Conservation (phyloP, 2,888 invertebrate species). For the Julus scandinavius region DNA sequence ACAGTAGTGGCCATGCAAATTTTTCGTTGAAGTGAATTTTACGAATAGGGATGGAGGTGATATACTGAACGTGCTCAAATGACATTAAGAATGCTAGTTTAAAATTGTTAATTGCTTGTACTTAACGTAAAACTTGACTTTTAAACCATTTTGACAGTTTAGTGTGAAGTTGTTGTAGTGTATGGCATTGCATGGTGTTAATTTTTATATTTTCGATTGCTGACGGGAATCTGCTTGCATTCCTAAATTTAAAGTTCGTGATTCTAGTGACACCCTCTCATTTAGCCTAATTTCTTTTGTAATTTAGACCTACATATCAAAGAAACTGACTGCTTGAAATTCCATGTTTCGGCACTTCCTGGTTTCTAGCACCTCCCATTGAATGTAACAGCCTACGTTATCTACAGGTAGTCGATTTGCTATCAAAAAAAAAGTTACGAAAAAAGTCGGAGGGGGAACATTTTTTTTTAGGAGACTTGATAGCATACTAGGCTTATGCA, state of each 20-base stretch:
- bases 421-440: not conserved
- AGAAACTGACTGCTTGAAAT: not conserved
- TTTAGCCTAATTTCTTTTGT: not conserved
- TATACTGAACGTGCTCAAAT: no score
- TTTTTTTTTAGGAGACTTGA: not conserved
- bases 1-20: no score
- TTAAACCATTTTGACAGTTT: no score
- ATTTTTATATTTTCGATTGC: no score
- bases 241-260: not conserved
- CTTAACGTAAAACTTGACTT: no score
- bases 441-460: not conserved
- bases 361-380: not conserved
- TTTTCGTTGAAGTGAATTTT: no score
- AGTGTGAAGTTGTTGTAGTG: no score
- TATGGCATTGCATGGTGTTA: no score
- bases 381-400: not conserved
- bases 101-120: no score
- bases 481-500: not conserved
- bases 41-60: no score
- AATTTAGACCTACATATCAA: not conserved
- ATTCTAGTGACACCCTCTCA: not conserved
- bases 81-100: no score
- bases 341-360: not conserved
- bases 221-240: not conserved
- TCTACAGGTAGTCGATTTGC: not conserved